These are phyloP conservation scores for Pharmacophagus antenor DNA, from an alignment of 2,888 invertebrate genomes.

Conservation along the genomic window DNA sequence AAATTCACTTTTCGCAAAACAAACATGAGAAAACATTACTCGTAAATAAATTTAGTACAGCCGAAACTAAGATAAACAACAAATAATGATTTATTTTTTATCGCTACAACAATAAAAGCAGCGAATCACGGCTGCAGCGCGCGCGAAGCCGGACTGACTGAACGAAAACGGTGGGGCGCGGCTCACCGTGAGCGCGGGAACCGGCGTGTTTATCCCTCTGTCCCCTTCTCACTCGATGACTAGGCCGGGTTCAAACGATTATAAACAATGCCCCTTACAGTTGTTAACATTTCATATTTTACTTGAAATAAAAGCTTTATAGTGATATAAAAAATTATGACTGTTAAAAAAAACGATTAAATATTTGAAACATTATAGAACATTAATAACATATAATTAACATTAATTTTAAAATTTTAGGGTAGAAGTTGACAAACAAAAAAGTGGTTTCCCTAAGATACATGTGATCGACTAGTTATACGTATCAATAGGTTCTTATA, in stretches of 20 bases:
- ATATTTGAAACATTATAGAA: too few species aligned
- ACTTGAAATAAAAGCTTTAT: too few species aligned
- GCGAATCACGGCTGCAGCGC: constrained; percentile 60
- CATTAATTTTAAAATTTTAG: too few species aligned
- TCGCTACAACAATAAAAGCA: constrained; percentile 41
- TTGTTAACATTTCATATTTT: too few species aligned
- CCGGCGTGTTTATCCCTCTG: constrained; percentile 44
- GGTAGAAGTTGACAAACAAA: too few species aligned
- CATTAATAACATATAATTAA: too few species aligned
- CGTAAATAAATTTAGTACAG: not conserved
- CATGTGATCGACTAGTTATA: too few species aligned
- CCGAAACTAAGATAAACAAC: constrained; percentile 2
- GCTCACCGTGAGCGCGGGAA: constrained; percentile 41
- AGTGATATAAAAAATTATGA: too few species aligned
- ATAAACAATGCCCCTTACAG: not conserved
- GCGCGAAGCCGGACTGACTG: constrained; percentile 66
- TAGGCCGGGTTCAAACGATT: constrained; percentile 34
- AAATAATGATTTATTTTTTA: constrained; percentile 35
- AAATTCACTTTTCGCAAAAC: constrained; percentile 30
- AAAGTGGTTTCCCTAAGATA: too few species aligned
- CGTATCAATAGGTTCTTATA: too few species aligned
- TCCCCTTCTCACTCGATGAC: constrained; percentile 39
- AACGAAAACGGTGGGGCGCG: constrained; percentile 36
- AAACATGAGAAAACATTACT: constrained; percentile 23
- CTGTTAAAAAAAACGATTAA: too few species aligned